Conservation (phyloP, 2,113 vertebrate genomes). For the Oreocharis arfaki region DNA sequence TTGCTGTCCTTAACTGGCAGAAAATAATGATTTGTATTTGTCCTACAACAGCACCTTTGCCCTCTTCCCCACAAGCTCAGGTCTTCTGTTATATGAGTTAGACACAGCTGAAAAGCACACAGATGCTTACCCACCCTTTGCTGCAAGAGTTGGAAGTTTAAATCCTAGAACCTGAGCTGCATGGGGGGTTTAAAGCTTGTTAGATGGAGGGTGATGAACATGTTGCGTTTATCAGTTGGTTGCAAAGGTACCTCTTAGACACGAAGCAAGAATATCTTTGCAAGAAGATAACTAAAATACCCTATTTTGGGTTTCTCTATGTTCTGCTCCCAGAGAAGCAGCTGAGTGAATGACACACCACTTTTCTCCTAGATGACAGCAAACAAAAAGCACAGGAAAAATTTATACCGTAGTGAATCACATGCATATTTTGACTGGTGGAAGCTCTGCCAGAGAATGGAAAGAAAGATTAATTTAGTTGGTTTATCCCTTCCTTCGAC, state of each 20-base stretch:
- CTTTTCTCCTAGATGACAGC: slow-evolving; percentile 25
- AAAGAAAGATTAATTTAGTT: slow-evolving; percentile 64
- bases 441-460: slow-evolving; percentile 53
- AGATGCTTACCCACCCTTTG: not conserved
- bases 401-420: slow-evolving; percentile 46
- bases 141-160: not conserved
- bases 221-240: not conserved
- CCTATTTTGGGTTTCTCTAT: not conserved
- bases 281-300: not conserved
- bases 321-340: not conserved
- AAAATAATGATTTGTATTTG: not conserved
- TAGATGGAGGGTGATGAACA: not conserved
- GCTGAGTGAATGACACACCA: not conserved
- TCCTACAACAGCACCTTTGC: not conserved
- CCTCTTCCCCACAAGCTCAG: not conserved
- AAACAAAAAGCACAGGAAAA: slow-evolving; percentile 48
- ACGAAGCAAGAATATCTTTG: not conserved
- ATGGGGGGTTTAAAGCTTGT: not conserved
- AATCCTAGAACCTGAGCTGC: not conserved
- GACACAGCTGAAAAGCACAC: not conserved
- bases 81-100: not conserved
- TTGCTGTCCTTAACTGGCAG: not conserved
- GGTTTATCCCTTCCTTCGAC: slow-evolving; percentile 61
- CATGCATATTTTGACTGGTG: slow-evolving; percentile 50
- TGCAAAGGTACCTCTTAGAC: not conserved